These are phyloP conservation scores for Sinocyclocheilus maitianheensis DNA, from an alignment of 2,113 vertebrate genomes.

Conservation along the genomic window DNA sequence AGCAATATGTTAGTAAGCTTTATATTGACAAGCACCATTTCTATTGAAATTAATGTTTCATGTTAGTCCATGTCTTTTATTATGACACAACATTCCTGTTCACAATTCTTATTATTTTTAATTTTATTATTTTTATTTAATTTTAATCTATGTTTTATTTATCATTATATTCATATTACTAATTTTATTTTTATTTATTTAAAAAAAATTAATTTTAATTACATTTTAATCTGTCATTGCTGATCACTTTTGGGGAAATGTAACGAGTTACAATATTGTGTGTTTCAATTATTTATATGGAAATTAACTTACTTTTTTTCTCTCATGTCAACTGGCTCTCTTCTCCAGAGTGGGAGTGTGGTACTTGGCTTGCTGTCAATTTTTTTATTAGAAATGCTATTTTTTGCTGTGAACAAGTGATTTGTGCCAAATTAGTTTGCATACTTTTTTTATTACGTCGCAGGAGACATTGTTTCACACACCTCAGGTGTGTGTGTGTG, in stretches of 20 bases:
- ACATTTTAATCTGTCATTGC: neutral
- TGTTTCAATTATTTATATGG: neutral
- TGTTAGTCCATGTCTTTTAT: neutral
- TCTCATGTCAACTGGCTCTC: neutral
- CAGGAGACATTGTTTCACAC: neutral
- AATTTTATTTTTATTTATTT: neutral
- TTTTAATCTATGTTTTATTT: neutral
- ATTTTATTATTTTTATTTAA: neutral
- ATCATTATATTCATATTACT: neutral
- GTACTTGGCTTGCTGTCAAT: neutral
- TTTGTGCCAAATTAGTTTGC: neutral
- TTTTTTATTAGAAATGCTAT: neutral
- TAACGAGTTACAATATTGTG: neutral
- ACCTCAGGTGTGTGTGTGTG: no score
- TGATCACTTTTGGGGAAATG: neutral
- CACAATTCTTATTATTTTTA: neutral
- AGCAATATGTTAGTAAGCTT: neutral
- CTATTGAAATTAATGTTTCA: neutral
- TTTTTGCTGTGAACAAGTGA: neutral
- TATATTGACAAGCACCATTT: neutral
- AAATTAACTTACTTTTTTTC: neutral
- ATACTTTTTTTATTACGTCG: neutral
- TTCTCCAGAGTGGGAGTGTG: neutral
- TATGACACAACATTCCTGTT: neutral
- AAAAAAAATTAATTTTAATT: neutral